A percentile compares a stretch with the other conserved stretches of the same genome.
Conservation (phyloP, 1,140 invertebrate genomes). For the Kradibia gibbosae region DNA sequence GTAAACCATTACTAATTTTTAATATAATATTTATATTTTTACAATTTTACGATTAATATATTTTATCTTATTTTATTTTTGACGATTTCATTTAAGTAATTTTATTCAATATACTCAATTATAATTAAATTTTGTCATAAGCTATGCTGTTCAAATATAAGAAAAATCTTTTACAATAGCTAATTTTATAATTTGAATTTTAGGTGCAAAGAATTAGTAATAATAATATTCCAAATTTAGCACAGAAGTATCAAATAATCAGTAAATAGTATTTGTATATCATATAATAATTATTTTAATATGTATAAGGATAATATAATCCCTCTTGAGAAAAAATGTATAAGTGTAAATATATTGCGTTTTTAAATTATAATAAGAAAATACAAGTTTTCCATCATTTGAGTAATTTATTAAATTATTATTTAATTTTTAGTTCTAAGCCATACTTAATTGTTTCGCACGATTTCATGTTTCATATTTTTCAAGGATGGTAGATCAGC, state of each 20-base stretch:
- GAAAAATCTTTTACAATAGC: background rate
- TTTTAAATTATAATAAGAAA: background rate
- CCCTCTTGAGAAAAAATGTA: background rate
- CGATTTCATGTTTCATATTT: no score
- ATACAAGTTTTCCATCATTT: background rate
- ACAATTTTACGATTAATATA: constrained; percentile 3
- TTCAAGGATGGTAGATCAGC: no score
- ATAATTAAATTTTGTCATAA: constrained; percentile 20
- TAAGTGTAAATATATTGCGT: background rate
- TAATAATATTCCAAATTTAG: background rate
- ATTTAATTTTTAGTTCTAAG: background rate
- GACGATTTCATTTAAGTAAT: constrained; percentile 25
- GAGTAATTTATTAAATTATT: background rate
- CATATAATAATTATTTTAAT: background rate
- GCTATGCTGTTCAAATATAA: background rate
- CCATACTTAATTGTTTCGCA: no score
- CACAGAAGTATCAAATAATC: background rate
- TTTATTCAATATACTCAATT: constrained; percentile 6
- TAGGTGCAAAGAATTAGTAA: background rate
- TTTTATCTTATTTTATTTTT: constrained; percentile 32
- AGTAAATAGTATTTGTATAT: background rate
- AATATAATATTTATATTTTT: constrained; percentile 35
- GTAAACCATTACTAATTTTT: constrained; percentile 20
- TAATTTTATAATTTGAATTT: background rate
- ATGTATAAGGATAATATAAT: background rate